Evolutionary conservation across 2,888 invertebrate species (phyloP), one percentile per base, ranked within the genome.

Genomic region (Acleris holmiana): DNA sequence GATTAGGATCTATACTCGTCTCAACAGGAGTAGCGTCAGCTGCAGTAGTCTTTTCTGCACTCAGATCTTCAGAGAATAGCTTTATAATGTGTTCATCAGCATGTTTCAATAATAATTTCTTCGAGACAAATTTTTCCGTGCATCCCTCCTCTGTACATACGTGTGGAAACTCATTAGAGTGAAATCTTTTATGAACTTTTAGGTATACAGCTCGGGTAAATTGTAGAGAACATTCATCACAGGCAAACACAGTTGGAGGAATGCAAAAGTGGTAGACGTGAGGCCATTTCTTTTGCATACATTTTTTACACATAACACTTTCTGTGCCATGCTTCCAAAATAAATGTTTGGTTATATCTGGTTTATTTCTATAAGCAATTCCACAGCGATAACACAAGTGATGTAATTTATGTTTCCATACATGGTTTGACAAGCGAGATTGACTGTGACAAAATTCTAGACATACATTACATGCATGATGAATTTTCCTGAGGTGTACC

Each of bases 241-340:
- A 98, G 2, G 93, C 88, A 83, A 97, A 97, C 61, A 94, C 93
- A 10, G 94, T 87, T 3, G 97, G 97, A 47, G 97, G 97, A 70
- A 96, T 94, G 82, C 98, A 98, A 78, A 98, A 98, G 82, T 98
- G 98, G 88, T 97, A 98, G 6, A 97, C 96, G 84, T 98, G 97
- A 0, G 97, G 97, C 98, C 98, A 98, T 76, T 97, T 97, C 79
- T 97, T 98, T 78, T 97, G 97, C 58, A 97, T 85, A 83, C 98
- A 98, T 77, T 94, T 95, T 83, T 97, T 97, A 80, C 98, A 98
- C 41, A 95, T 86, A 2, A 96, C 95, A 86, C 97, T 97, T 79
- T 98, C 97, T 2, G 97, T 97, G 21, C 97, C 97, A 84, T 98
- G 98, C 84, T 98, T 98, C 97, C 98, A 98, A 83, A 97, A 97